Evolutionary conservation across 2,888 invertebrate genomes (phyloP), one percentile per base, ranked within the genome.

Genomic region (Shargacucullia verbasci): DNA sequence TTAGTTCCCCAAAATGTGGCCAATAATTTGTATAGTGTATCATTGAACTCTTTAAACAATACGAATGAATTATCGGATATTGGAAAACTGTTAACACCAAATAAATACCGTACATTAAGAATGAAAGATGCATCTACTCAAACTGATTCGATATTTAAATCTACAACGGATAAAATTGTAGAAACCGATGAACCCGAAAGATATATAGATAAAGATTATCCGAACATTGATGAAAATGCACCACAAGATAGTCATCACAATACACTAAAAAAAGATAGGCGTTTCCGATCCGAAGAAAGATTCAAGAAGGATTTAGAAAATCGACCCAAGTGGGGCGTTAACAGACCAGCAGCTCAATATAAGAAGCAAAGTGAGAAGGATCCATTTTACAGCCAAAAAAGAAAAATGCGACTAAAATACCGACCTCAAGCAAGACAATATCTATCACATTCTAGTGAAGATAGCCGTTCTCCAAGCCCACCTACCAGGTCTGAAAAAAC

Each of bases 281-380:
- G 95, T 15, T 90, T 94, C 50, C 88, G 95, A 53, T 94, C 95
- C 7, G 94, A 95, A 67, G 95, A 95, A 76, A 86, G 94, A 56
- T 92, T 85, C 56, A 94, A 95, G 83, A 94, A 95, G 87, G 91
- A 93, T 78, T 90, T 95, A 76, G 95, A 95, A 81, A 95, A 95
- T 84, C 94, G 97, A 56, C 96, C 96, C 10, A 95, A 97, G 88
- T 96, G 97, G 97, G 95, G 96, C 38, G 97, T 96, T 1, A 97
- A 96, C 76, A 94, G 96, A 68, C 97, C 98, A 5, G 96, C 96
- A 20, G 97, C 97, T 9, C 96, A 97, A 77, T 98, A 98, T 82
- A 95, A 98, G 59, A 98, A 98, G 81, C 98, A 98, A 88, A 98
- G 98, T 80, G 98, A 98, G 85, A 97, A 98, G 79, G 98, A 98